Base-by-base conservation (phyloP, 2,888 invertebrate species). In the Mythimna loreyi region DNA sequence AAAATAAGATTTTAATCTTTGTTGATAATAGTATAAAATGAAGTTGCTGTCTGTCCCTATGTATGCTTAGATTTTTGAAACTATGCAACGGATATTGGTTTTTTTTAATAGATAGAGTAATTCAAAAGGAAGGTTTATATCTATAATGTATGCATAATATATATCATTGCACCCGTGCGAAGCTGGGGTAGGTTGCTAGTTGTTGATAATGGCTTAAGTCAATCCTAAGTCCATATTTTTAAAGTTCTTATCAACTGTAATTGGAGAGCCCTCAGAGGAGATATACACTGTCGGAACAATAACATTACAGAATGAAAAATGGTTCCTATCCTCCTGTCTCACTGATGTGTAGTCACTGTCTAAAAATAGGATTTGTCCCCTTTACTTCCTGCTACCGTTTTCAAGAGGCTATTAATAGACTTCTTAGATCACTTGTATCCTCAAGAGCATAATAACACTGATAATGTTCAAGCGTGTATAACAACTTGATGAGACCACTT, bases 361-460 rank as follows among this genome's bases (percentile, higher is more conserved):
- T 73, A 62, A 72, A 62, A 72, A 73, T 73, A 73, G 43, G 3
- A 57, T 25, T 21, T 43, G 56, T 43, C 78, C 57, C 78, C 78
- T 72, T 55, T 52, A 49, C 23, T 62, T 62, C 73, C 78, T 52
- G 36, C 40, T 52, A 5, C 13, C 23, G 40, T 72, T 58, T 45
- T 47, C 0, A 25, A 52, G 16, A 40, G 13, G 11, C 52, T 72
- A 58, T 58, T 23, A 11, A 58, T 78, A 73, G 30, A 40, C 40
- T 30, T 13, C 25, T 33, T 53, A 53, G 30, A 58, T 69, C 13
- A 69, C 56, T 57, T 25, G 47, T 55, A 43, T 58, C 70, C 70
- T 75, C 36, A 25, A 23, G 28, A 30, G 6, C 40, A 52, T 28
- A n/a, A 19, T 75, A 23, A 16, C 23, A 23, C 40, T 62, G 21